Conservation (phyloP, 1,140 invertebrate species). For the Ectropis grisescens region DNA sequence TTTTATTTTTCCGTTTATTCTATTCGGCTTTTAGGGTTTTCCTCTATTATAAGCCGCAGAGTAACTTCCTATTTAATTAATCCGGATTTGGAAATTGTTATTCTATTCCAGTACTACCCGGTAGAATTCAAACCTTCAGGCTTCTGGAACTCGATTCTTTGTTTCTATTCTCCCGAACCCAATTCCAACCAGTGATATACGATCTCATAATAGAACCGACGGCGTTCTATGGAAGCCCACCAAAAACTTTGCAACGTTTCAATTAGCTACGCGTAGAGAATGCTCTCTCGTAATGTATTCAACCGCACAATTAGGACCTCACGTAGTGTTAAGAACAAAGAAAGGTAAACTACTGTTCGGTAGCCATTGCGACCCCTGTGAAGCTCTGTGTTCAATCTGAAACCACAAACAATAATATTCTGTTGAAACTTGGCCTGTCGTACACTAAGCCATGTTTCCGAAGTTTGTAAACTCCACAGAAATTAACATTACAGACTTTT, state of each 20-base stretch:
- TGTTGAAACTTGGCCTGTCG: constrained; percentile 24
- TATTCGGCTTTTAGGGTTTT: no score
- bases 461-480: no score
- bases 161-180: not conserved
- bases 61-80: no score
- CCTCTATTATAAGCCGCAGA: no score
- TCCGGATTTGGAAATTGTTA: no score
- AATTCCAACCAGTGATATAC: not conserved
- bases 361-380: constrained; percentile 40
- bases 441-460: constrained; percentile 29
- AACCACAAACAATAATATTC: constrained; percentile 57
- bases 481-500: no score
- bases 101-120: no score
- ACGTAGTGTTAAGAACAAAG: constrained; percentile 45
- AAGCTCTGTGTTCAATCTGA: constrained; percentile 37
- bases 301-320: constrained; percentile 38
- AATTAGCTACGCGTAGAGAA: constrained; percentile 3
- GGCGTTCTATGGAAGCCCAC: no score
- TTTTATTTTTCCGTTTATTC: no score
- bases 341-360: constrained; percentile 36
- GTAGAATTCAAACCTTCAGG: no score
- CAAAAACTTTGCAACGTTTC: constrained; percentile 8
- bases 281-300: constrained; percentile 1
- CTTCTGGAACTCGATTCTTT: not conserved
- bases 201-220: no score